Percentiles rank a stretch among this genome's conserved stretches.
Conservation (phyloP, 2,888 invertebrate genomes). For the Brenthis ino region DNA sequence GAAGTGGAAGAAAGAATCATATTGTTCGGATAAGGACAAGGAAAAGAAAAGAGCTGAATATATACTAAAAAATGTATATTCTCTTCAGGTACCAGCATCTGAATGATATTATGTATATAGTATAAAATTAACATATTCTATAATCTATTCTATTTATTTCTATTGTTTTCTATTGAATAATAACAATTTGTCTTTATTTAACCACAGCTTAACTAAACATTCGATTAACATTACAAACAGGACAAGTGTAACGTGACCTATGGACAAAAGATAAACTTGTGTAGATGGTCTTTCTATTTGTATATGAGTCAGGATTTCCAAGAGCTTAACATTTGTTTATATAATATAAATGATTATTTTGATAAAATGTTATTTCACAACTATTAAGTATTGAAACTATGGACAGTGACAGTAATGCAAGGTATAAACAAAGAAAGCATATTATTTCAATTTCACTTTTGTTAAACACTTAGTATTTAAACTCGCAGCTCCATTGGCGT, state of each 20-base stretch:
- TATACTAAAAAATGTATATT: too few species aligned
- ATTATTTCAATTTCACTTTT: too few species aligned
- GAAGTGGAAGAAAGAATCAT: too few species aligned
- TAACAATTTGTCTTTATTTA: conserved; percentile 22
- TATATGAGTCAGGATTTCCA: conserved; percentile 28
- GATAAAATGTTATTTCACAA: conserved; percentile 2
- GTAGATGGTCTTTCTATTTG: conserved; percentile 33
- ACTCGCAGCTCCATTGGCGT: too few species aligned
- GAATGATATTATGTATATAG: too few species aligned
- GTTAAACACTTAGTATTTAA: too few species aligned
- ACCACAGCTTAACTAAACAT: conserved; percentile 28
- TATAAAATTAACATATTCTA: conserved; percentile 2
- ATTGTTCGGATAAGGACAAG: too few species aligned
- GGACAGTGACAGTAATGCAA: too few species aligned
- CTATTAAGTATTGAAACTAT: not conserved
- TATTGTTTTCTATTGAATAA: conserved; percentile 10
- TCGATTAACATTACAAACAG: conserved; percentile 33
- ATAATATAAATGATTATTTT: conserved; percentile 22
- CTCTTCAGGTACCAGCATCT: too few species aligned
- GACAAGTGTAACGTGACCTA: conserved; percentile 33
- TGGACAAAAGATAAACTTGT: conserved; percentile 34
- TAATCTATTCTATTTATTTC: too few species aligned
- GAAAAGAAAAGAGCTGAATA: too few species aligned
- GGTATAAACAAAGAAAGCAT: too few species aligned
- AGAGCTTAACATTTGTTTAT: conserved; percentile 20